phyloP scores from a whole-genome alignment of 2,797 vertebrate species.

The Prionace glauca region DNA sequence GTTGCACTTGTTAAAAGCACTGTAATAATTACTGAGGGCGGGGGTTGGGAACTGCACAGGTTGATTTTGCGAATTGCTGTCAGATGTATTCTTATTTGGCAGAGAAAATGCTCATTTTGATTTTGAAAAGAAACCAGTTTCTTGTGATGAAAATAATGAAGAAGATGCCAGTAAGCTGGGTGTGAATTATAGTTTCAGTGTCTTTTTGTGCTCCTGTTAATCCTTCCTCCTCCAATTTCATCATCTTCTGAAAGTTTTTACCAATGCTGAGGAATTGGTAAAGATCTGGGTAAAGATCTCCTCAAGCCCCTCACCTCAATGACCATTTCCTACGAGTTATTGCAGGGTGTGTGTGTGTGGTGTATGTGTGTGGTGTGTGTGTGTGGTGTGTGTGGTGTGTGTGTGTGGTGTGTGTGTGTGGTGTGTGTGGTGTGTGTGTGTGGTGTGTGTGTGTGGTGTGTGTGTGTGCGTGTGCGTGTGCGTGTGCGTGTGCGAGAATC shows the following conservation, averaged over 20 bases:
- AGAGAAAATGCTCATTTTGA: not conserved
- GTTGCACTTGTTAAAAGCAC: not conserved
- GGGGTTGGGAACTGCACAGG: not conserved
- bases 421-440: too few species aligned
- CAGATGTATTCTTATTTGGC: not conserved
- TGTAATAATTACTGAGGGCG: not conserved
- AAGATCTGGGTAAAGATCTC: not conserved
- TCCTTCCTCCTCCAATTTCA: not conserved
- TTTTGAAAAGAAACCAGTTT: not conserved
- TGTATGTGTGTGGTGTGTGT: too few species aligned
- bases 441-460: too few species aligned
- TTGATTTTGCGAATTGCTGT: not conserved
- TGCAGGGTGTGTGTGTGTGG: too few species aligned
- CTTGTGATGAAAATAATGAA: not conserved
- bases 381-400: too few species aligned
- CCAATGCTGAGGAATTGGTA: not conserved
- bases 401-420: too few species aligned
- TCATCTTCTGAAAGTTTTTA: not conserved
- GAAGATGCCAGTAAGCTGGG: not conserved
- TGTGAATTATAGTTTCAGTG: not conserved
- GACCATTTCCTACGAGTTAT: not conserved
- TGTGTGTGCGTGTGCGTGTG: too few species aligned
- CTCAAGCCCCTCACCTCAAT: not conserved
- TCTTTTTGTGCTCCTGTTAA: too few species aligned
- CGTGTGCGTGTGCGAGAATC: not conserved